Percentiles rank a stretch among this genome's conserved stretches.
Evolutionary conservation across 2,888 invertebrate genomes (phyloP).

Genomic region (Tipula confusa): DNA sequence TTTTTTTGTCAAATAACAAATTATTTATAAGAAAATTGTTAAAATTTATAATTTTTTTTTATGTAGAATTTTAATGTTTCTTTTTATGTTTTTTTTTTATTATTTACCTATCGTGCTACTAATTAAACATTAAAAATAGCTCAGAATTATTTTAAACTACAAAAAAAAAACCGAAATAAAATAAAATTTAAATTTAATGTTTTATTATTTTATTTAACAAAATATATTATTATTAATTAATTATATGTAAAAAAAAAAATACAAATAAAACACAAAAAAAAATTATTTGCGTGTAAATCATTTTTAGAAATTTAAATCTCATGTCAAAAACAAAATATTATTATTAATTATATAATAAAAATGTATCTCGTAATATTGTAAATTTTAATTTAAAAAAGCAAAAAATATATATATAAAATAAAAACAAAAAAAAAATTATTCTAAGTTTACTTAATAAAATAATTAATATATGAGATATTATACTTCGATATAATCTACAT

Average conservation of each 20-base stretch:
- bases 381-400: neutral
- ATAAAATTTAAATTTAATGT: neutral
- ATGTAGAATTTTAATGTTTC: neutral
- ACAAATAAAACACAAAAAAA: neutral
- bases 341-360: conserved; percentile 6
- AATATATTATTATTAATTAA: conserved; percentile 13
- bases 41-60: neutral
- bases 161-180: neutral
- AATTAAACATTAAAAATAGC: neutral
- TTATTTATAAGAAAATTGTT: neutral
- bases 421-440: neutral
- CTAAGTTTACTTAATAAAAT: neutral
- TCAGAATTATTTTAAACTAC: neutral
- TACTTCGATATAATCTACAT: too few relatives aligned
- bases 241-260: neutral
- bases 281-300: conserved; percentile 12
- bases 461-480: too few relatives aligned
- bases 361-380: conserved; percentile 12
- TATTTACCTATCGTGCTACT: neutral
- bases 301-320: conserved; percentile 15
- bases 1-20: neutral
- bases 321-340: conserved; percentile 12
- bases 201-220: neutral
- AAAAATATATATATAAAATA: neutral
- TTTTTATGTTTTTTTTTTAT: too few relatives aligned